phyloP scores from a whole-genome alignment of 2,888 invertebrate species.

The Micoletzkya japonica region DNA sequence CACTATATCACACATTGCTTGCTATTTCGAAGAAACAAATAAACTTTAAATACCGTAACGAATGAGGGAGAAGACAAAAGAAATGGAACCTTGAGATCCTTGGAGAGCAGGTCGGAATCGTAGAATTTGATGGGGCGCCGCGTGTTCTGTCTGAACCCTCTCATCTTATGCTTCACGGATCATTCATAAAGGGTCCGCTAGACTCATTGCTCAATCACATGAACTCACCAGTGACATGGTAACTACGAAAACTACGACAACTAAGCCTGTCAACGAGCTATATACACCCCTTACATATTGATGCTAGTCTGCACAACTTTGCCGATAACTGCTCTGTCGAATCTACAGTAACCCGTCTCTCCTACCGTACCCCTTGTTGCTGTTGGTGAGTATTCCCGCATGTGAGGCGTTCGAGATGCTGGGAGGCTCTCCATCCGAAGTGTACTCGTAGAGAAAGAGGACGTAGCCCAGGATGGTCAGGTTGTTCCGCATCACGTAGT shows the following conservation, averaged over 20 bases:
- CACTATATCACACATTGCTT: too few species aligned
- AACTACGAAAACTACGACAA: too few species aligned
- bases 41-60: too few species aligned
- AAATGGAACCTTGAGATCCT: constrained; percentile 17
- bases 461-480: constrained; percentile 43
- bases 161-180: background rate
- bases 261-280: too few species aligned
- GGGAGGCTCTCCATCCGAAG: constrained; percentile 42
- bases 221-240: too few species aligned
- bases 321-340: too few species aligned
- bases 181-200: background rate
- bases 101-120: background rate
- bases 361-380: constrained; percentile 25
- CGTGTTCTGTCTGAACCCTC: background rate
- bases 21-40: too few species aligned
- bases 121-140: constrained; percentile 1
- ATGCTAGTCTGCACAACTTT: too few species aligned
- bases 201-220: too few species aligned
- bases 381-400: constrained; percentile 34
- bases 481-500: constrained; percentile 50
- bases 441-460: constrained; percentile 48
- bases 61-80: too few species aligned
- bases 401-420: constrained; percentile 39
- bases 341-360: background rate
- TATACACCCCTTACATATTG: too few species aligned